phyloP scores from a whole-genome alignment of 1,140 invertebrate species.

The Danaus plexippus region DNA sequence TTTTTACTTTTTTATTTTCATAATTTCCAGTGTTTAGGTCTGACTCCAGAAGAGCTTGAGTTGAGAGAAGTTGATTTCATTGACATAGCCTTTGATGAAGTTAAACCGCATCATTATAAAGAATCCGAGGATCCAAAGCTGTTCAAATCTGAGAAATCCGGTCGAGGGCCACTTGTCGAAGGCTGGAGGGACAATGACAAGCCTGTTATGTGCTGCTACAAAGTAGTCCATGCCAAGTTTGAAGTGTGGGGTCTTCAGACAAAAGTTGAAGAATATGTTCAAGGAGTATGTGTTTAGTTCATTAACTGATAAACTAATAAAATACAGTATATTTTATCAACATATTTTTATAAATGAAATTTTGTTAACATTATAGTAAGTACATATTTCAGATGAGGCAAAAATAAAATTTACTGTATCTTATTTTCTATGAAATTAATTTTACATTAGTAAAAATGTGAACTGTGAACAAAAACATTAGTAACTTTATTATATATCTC shows the following conservation, averaged over 20 bases:
- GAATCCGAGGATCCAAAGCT: conserved; percentile 88
- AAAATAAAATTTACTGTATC: too few species aligned
- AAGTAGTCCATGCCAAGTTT: conserved; percentile 89
- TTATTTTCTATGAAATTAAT: too few species aligned
- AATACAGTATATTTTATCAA: too few species aligned
- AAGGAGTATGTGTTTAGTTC: conserved; percentile 75
- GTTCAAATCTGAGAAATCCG: conserved; percentile 88
- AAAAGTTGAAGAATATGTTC: conserved; percentile 90
- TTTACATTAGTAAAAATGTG: too few species aligned
- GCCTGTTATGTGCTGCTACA: conserved; percentile 96
- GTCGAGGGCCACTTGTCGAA: conserved; percentile 84
- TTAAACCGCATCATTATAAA: conserved; percentile 90
- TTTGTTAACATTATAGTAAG: too few species aligned
- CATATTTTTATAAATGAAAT: too few species aligned
- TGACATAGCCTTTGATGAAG: conserved; percentile 91
- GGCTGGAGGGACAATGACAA: conserved; percentile 83
- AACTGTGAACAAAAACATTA: too few species aligned
- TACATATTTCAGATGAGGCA: too few species aligned
- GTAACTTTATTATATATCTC: too few species aligned
- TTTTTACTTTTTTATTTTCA: conserved; percentile 10
- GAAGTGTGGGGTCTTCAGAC: conserved; percentile 95
- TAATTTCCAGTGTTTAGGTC: conserved; percentile 78
- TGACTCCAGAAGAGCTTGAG: conserved; percentile 82
- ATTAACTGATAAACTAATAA: too few species aligned
- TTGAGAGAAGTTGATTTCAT: conserved; percentile 83